Evolutionary conservation across 2,888 invertebrate genomes (phyloP), one percentile per base, ranked within the genome.

Genomic region (Zaprionus bogoriensis): DNA sequence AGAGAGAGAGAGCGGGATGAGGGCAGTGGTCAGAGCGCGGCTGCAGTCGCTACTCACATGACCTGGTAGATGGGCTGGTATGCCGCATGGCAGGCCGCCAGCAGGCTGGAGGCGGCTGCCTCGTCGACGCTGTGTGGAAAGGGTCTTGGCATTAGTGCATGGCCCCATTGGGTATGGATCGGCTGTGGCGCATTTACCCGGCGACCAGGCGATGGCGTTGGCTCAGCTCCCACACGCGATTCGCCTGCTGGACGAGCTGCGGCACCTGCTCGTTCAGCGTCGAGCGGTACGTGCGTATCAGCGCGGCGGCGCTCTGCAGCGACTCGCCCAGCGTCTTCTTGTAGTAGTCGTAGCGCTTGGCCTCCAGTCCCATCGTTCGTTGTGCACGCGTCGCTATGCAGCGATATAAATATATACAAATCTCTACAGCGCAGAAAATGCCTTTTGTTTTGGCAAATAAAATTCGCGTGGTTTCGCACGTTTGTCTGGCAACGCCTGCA

Each of bases 141-240:
- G 6, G 27, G 4, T 9, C 2, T 20, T 10, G n/a, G n/a, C 10
- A 12, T 22, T 41, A 22, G 22, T 41, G n/a, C 6, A 20, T 22
- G n/a, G 20, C 6, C 17, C 10, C 38, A 39, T n/a, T n/a, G n/a
- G 4, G 19, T 39, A 19, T 41, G 22, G n/a, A 20, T 10, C 5
- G 9, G 22, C 12, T 44, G 6, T 17, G n/a, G 22, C 19, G 22
- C 42, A 14, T 23, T 74, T 77, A 77, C 77, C 77, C 63, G 12
- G 44, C 38, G 12, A 69, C 53, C 14, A 69, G 12, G 4, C 50
- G 46, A 6, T 69, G 51, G 1, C 81, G 61, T 51, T 81, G 75
- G 10, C 51, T 60, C n/a, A 75, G 20, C 4, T 78, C 78, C 78
- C 78, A 78, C 9, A 78, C 42, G 2, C 58, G 65, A 30, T 53